Base-by-base conservation (phyloP, 2,113 vertebrate genomes). In the Calonectris borealis region DNA sequence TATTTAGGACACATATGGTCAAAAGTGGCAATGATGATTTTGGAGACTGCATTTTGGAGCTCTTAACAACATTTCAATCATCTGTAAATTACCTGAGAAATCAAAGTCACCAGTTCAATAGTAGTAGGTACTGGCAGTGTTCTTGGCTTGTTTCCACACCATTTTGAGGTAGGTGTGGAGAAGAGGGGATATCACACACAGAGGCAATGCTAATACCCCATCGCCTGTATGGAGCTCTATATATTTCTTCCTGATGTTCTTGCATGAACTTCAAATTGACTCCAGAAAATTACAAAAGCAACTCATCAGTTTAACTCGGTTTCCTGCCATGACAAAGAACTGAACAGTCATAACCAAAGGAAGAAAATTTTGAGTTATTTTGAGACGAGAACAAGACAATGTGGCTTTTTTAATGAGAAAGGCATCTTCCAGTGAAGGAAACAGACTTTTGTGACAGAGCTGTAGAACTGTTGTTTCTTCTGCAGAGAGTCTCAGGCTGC, bases 351-450 rank as follows among this genome's bases (percentile, higher is more conserved):
- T 76, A 91, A 93, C 65, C 69, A 96, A 95, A 79, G 86, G 73
- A 96, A 88, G 73, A 92, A 96, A 86, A 75, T 26, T 46, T n/a
- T 72, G 86, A 93, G 87, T 89, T 98, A 97, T 96, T 97, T 91
- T 97, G 86, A 89, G 92, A 86, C 0, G 3, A 92, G 72, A 92
- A 89, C 9, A 78, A 88, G 88, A 32, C 76, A 75, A 13, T 86
- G 83, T 92, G 90, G 60, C 60, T 95, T 96, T 95, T 93, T 71
- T 76, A 92, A 94, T 94, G 69, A 85, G 88, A 86, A 94, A 86
- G 40, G 42, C 51, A 91, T 94, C 91, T 94, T 86, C 83, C 69
- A 94, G 88, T 61, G 81, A 78, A 94, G 88, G 88, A 96, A 97
- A 86, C 48, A 95, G 86, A 52, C 79, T 64, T 85, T 2, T 55